A percentile compares a stretch with the other conserved stretches of the same genome.
These are phyloP conservation scores for Phalera bucephala DNA, from an alignment of 2,888 invertebrate species.

Conservation along the genomic window DNA sequence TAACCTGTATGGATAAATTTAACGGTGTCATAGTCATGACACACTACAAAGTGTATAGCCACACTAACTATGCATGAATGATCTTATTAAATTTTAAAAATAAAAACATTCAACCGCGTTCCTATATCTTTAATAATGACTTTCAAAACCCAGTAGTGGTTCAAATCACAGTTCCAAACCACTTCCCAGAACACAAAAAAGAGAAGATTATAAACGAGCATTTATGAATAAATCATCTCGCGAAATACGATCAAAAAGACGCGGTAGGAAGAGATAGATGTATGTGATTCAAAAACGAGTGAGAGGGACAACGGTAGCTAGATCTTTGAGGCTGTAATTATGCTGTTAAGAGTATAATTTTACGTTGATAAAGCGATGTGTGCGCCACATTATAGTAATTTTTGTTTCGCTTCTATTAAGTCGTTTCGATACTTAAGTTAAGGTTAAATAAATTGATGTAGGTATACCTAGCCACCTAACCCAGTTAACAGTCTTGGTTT, in stretches of 20 bases:
- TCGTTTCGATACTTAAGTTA: conserved; percentile 33
- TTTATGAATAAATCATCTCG: conserved; percentile 58
- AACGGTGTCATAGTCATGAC: too few relatives aligned
- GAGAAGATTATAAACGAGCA: conserved; percentile 39
- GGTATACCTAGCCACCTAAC: conserved; percentile 1
- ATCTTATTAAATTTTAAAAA: too few relatives aligned
- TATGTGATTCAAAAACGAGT: conserved; percentile 17
- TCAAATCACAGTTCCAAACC: conserved; percentile 50
- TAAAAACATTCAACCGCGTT: too few relatives aligned
- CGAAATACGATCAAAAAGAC: conserved; percentile 44
- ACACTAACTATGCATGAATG: too few relatives aligned
- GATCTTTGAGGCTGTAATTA: conserved; percentile 60
- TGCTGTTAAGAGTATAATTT: conserved; percentile 71
- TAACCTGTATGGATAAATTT: too few relatives aligned
- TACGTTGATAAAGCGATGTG: conserved; percentile 56
- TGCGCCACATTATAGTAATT: conserved; percentile 51
- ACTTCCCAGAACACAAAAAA: conserved; percentile 47
- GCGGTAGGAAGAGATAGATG: conserved; percentile 35
- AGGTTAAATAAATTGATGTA: conserved; percentile 6
- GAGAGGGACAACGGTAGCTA: conserved; percentile 45
- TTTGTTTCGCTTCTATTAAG: conserved; percentile 44
- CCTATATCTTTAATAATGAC: conserved; percentile 21
- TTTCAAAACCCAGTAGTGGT: conserved; percentile 56
- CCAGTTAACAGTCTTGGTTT: conserved; percentile 7
- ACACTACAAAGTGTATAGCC: too few relatives aligned